Evolutionary conservation across 2,797 vertebrate species (phyloP), one percentile per base, ranked within the genome.

Genomic region (Poeciliopsis gracilis): DNA sequence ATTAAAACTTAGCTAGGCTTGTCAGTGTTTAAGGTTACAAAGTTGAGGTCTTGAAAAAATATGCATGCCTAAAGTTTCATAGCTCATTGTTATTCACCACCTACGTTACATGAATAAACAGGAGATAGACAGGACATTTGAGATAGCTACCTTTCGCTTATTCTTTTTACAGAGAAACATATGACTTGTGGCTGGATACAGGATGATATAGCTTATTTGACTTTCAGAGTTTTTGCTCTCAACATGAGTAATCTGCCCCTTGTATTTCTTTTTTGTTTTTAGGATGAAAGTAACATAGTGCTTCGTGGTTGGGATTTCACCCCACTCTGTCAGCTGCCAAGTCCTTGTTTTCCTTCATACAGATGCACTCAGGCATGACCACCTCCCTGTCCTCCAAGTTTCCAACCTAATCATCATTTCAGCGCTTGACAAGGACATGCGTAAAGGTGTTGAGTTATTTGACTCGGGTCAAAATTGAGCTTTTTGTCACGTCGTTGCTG

Each of bases 371-470:
- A 89, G 81, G 85, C 89, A 81, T 87, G 85, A 87, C 90, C 85
- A 77, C 25, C 76, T 88, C 83, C 73, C n/a, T 79, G 83, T 88
- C 90, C 90, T 91, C 87, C 87, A 70, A 79, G 74, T 88, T 82
- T 80, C 82, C 84, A 43, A 90, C 81, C 89, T 87, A 83, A 93
- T 92, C 91, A 92, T 94, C 90, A 93, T 84, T 89, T 91, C 87
- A 70, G 76, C 41, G 77, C 75, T 70, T 88, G 93, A 95, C 93
- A 94, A 94, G 94, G 93, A 93, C 86, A 72, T 85, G 73, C 87
- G 86, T 91, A 91, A 94, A 93, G 87, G 76, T 46, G 46, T 78
- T 92, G 89, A 94, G 89, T 93, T 89, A 93, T 92, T 87, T 89
- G 83, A 84, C 87, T 88, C 25, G 0, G 83, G 81, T 88, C 70